phyloP scores from a whole-genome alignment of 2,113 vertebrate genomes.

The Heterotis niloticus region DNA sequence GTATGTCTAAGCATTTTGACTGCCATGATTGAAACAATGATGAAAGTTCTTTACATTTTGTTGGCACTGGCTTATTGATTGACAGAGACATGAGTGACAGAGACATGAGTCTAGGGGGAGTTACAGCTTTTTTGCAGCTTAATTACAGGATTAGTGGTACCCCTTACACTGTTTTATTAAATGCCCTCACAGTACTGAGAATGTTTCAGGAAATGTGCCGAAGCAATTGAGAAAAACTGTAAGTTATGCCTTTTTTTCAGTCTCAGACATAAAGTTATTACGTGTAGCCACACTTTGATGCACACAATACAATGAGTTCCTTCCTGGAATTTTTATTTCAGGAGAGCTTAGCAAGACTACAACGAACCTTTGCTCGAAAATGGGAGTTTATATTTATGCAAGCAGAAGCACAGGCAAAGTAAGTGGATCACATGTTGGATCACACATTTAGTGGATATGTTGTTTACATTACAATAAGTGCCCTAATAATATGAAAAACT shows the following conservation, averaged over 20 bases:
- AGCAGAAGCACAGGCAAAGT: conserved; percentile 98
- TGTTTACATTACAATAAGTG: neutral
- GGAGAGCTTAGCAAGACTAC: conserved; percentile 95
- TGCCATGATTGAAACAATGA: too few relatives aligned
- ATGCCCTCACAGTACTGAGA: too few relatives aligned
- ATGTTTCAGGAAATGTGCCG: neutral
- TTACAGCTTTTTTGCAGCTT: too few relatives aligned
- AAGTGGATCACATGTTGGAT: conserved; percentile 57
- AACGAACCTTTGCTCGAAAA: conserved; percentile 92
- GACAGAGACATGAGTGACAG: too few relatives aligned
- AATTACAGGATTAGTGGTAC: too few relatives aligned
- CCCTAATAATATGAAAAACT: too few relatives aligned
- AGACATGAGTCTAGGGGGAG: too few relatives aligned
- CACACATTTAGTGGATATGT: too few relatives aligned
- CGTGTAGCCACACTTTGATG: neutral
- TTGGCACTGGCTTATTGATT: too few relatives aligned
- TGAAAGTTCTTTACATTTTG: too few relatives aligned
- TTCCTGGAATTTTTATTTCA: conserved; percentile 53
- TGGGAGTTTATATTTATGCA: conserved; percentile 99
- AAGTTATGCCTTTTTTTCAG: neutral
- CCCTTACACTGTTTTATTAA: too few relatives aligned
- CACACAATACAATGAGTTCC: neutral
- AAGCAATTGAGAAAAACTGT: neutral
- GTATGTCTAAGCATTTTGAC: too few relatives aligned
- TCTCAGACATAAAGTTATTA: neutral